These are phyloP conservation scores for Drosophila eugracilis DNA, from an alignment of 1,140 invertebrate genomes.

Conservation along the genomic window DNA sequence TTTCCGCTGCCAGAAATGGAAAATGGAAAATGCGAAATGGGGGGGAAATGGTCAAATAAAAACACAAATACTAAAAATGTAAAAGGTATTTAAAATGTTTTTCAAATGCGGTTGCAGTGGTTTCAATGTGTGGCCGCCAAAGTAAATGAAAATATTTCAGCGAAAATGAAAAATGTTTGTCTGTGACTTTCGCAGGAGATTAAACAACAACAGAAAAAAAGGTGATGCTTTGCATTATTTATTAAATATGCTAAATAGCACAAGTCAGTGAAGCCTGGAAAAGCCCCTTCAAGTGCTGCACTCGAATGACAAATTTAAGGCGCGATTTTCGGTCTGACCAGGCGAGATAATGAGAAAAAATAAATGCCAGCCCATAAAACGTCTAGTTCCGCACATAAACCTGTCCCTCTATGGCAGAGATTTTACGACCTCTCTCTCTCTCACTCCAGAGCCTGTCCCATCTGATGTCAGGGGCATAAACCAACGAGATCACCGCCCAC, in stretches of 20 bases:
- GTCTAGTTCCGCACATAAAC: slow-evolving; percentile 78
- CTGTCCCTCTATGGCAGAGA: slow-evolving; percentile 46
- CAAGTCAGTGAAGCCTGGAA: background rate
- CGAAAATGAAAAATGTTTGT: slow-evolving; percentile 36
- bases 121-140: slow-evolving; percentile 53
- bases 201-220: slow-evolving; percentile 18
- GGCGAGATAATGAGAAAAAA: slow-evolving; percentile 75
- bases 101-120: slow-evolving; percentile 72
- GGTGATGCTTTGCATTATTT: slow-evolving; percentile 15
- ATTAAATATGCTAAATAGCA: slow-evolving; percentile 26
- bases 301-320: slow-evolving; percentile 33
- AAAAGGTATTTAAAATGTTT: slow-evolving; percentile 82
- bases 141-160: slow-evolving; percentile 73
- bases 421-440: slow-evolving; percentile 77
- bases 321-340: slow-evolving; percentile 29
- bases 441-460: slow-evolving; percentile 30
- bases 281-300: slow-evolving; percentile 8
- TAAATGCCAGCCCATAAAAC: slow-evolving; percentile 65
- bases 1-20: slow-evolving; percentile 22
- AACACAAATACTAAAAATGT: slow-evolving; percentile 75
- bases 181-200: slow-evolving; percentile 11
- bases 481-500: slow-evolving; percentile 36
- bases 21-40: slow-evolving; percentile 2
- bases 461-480: slow-evolving; percentile 70
- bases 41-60: slow-evolving; percentile 51